These are phyloP conservation scores for Astyanax mexicanus DNA, from an alignment of 2,797 vertebrate species.

Conservation along the genomic window DNA sequence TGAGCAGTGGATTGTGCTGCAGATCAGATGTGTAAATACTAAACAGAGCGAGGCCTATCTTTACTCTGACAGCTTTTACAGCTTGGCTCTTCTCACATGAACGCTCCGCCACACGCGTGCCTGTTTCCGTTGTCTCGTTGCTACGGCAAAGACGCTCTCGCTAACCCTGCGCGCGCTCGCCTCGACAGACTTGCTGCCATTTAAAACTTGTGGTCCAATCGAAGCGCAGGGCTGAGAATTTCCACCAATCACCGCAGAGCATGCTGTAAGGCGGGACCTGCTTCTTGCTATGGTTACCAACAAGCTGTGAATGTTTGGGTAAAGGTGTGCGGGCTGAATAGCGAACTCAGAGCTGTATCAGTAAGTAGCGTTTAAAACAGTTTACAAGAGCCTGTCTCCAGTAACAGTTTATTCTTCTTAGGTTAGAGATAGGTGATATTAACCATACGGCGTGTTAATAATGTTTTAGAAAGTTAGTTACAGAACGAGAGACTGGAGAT, in stretches of 20 bases:
- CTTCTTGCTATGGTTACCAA: slow-evolving; percentile 56
- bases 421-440: too few relatives aligned
- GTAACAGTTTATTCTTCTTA: too few relatives aligned
- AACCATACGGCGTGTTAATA: too few relatives aligned
- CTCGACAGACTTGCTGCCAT: neutral
- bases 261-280: slow-evolving; percentile 41
- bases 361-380: slow-evolving; percentile 4
- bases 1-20: neutral
- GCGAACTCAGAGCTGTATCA: slow-evolving; percentile 4
- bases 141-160: slow-evolving; percentile 12
- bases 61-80: neutral
- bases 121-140: slow-evolving; percentile 22
- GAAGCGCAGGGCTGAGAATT: neutral
- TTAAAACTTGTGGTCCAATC: slow-evolving; percentile 11
- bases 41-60: neutral
- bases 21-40: neutral
- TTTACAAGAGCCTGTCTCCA: neutral
- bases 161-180: neutral
- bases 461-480: too few relatives aligned
- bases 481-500: too few relatives aligned
- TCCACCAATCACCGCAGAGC: slow-evolving; percentile 60
- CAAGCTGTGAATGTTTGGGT: slow-evolving; percentile 21
- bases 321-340: slow-evolving; percentile 22
- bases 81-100: neutral
- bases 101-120: neutral